Conservation (phyloP, 2,888 invertebrate species). For the Orthosia gothica region DNA sequence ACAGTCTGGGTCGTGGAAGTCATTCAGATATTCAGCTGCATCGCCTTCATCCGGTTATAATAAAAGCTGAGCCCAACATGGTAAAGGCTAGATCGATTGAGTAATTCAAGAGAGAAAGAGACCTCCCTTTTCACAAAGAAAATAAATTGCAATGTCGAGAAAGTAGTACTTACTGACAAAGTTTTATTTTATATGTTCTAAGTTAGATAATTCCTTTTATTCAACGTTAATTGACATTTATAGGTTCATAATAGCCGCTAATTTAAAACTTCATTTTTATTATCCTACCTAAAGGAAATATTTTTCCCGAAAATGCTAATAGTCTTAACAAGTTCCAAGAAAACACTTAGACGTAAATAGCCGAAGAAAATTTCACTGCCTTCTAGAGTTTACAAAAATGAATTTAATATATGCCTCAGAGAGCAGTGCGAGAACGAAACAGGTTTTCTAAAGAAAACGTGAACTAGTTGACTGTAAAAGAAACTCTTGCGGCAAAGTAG, state of each 20-base stretch:
- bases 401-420: not conserved
- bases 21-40: not conserved
- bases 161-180: no score
- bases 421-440: not conserved
- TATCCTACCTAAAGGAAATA: not conserved
- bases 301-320: not conserved
- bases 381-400: not conserved
- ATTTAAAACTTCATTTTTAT: not conserved
- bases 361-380: not conserved
- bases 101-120: no score
- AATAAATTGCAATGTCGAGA: no score
- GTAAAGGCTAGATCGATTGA: no score
- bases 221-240: not conserved
- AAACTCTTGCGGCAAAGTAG: not conserved
- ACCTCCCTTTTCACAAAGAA: no score
- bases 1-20: not conserved
- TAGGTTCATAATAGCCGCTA: not conserved
- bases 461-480: not conserved
- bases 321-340: slow-evolving; percentile 4
- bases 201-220: not conserved
- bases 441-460: not conserved
- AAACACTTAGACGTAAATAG: not conserved
- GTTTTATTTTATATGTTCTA: no score
- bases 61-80: no score
- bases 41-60: no score